These are phyloP conservation scores for Pheosia gnoma DNA, from an alignment of 2,888 invertebrate species.

Conservation along the genomic window DNA sequence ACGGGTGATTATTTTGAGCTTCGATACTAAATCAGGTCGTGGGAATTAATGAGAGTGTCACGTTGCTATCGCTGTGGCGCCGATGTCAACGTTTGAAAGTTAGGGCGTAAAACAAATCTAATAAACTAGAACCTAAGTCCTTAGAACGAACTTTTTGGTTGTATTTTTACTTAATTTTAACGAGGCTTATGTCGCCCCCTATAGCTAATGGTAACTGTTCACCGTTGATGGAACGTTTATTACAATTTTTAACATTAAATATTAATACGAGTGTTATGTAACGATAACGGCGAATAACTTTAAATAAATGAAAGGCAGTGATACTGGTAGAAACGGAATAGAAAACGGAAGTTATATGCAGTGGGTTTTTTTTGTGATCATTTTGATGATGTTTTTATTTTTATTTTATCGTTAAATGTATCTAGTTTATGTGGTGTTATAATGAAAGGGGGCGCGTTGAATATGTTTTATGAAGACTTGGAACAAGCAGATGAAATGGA, in stretches of 20 bases:
- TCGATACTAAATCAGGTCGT: background rate
- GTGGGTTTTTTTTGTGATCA: slow-evolving; percentile 23
- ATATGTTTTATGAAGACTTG: background rate
- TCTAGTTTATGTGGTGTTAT: background rate
- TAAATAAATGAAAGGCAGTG: slow-evolving; percentile 68
- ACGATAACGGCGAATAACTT: slow-evolving; percentile 68
- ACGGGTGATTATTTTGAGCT: slow-evolving; percentile 12
- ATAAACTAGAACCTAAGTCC: slow-evolving; percentile 80
- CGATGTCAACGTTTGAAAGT: slow-evolving; percentile 49
- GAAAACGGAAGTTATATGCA: slow-evolving; percentile 30
- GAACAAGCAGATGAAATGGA: background rate
- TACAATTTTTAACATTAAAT: slow-evolving; percentile 73
- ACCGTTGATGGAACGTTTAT: slow-evolving; percentile 82
- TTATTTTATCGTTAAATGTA: slow-evolving; percentile 21
- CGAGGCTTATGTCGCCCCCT: slow-evolving; percentile 67
- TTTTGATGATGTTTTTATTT: slow-evolving; percentile 21
- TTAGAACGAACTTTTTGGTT: slow-evolving; percentile 84
- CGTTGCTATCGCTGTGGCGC: slow-evolving; percentile 33
- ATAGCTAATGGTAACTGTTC: slow-evolving; percentile 81
- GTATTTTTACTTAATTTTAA: slow-evolving; percentile 78
- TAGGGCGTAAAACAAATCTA: slow-evolving; percentile 55
- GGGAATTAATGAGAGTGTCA: background rate
- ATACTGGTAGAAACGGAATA: slow-evolving; percentile 63
- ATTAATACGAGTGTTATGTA: slow-evolving; percentile 68
- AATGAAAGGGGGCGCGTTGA: background rate